Conservation (phyloP, 2,113 vertebrate genomes). For the Sinocyclocheilus anshuiensis region DNA sequence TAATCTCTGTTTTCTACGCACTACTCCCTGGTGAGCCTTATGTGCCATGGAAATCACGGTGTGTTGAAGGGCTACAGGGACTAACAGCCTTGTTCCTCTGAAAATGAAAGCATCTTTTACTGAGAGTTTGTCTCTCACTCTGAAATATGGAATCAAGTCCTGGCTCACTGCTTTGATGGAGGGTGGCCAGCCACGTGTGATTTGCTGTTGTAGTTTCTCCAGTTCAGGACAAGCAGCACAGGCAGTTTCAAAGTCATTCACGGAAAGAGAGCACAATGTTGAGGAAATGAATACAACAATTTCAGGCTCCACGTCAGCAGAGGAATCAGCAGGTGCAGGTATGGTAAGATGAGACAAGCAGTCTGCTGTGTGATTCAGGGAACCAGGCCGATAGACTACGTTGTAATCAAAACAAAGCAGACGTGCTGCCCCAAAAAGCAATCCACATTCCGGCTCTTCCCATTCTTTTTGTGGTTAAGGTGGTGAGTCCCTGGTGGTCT, state of each 20-base stretch:
- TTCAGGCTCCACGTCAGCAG: too few species aligned
- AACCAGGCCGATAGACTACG: too few species aligned
- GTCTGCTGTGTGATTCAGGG: too few species aligned
- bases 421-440: background rate
- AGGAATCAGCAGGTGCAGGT: too few species aligned
- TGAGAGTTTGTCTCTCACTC: background rate
- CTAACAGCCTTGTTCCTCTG: background rate
- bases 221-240: too few species aligned
- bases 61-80: background rate
- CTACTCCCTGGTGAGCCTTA: background rate
- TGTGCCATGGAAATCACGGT: slow-evolving; percentile 6
- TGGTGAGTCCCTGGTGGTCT: background rate
- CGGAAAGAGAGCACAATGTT: too few species aligned
- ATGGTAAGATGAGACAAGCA: too few species aligned
- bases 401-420: too few species aligned
- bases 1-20: background rate
- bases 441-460: background rate
- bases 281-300: too few species aligned
- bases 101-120: slow-evolving; percentile 12
- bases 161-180: background rate
- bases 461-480: background rate
- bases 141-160: background rate
- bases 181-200: background rate
- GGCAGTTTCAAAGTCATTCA: too few species aligned
- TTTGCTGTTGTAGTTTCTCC: background rate